Conservation (phyloP, 2,113 vertebrate genomes). For the Triplophysa siluroides region DNA sequence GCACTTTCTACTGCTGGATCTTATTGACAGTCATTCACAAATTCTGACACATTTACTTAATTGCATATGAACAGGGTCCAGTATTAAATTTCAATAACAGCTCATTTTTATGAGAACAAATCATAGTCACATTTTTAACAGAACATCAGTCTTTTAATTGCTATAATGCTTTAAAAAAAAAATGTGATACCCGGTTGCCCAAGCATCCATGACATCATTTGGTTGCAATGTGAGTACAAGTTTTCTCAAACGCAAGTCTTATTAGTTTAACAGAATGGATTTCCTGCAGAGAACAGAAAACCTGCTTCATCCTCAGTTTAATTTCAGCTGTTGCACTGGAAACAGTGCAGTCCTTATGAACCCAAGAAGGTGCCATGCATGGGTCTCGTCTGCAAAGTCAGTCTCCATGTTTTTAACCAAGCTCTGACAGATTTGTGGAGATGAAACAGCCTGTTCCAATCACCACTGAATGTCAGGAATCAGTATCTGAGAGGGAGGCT, state of each 20-base stretch:
- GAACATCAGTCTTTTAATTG: slow-evolving; percentile 7
- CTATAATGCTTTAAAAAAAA: neutral
- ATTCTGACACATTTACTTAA: neutral
- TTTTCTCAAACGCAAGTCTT: slow-evolving; percentile 30
- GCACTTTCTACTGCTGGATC: neutral
- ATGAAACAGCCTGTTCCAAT: neutral
- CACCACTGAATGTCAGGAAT: slow-evolving; percentile 78
- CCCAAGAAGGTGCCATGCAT: neutral
- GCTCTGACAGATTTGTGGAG: neutral
- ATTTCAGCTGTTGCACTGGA: neutral
- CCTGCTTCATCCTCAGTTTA: slow-evolving; percentile 12
- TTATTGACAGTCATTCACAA: neutral
- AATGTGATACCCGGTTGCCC: neutral
- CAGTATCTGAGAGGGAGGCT: slow-evolving; percentile 52
- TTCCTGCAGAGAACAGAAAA: neutral
- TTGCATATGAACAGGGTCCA: neutral
- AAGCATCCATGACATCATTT: slow-evolving; percentile 28
- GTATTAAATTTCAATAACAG: neutral
- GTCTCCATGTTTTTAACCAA: neutral
- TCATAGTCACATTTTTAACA: neutral
- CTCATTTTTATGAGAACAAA: neutral
- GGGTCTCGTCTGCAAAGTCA: neutral
- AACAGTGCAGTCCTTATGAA: neutral
- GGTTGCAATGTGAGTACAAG: neutral
- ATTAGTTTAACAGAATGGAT: slow-evolving; percentile 12